A percentile compares a stretch with the other conserved stretches of the same genome.
These are phyloP conservation scores for Onthophagus taurus DNA, from an alignment of 1,140 invertebrate species.

Conservation along the genomic window DNA sequence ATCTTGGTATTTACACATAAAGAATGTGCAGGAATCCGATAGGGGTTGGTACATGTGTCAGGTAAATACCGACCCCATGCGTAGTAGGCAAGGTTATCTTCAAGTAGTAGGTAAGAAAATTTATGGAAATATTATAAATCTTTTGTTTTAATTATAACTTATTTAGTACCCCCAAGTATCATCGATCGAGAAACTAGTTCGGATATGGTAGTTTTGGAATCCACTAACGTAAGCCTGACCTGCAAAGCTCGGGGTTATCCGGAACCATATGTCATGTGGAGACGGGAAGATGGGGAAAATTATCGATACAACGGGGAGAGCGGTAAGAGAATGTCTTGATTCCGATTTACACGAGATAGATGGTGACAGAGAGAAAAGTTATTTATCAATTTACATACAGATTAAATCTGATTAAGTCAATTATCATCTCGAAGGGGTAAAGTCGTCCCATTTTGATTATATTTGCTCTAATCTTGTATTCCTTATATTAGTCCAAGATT, in stretches of 20 bases:
- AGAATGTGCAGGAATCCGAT: conserved; percentile 69
- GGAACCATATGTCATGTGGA: conserved; percentile 84
- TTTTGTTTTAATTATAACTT: neutral
- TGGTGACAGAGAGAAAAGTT: too few relatives aligned
- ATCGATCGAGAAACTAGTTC: conserved; percentile 76
- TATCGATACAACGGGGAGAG: conserved; percentile 77
- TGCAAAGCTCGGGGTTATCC: conserved; percentile 85
- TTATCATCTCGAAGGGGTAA: too few relatives aligned
- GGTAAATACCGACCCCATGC: conserved; percentile 80
- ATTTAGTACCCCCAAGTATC: conserved; percentile 71
- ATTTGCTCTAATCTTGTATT: too few relatives aligned
- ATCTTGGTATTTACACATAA: conserved; percentile 80
- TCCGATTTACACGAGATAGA: too few relatives aligned
- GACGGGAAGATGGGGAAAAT: conserved; percentile 76
- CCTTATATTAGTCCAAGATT: too few relatives aligned
- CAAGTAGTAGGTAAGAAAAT: conserved; percentile 72
- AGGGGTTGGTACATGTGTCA: conserved; percentile 81
- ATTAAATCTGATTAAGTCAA: too few relatives aligned
- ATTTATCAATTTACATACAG: too few relatives aligned
- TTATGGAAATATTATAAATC: neutral
- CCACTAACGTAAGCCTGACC: conserved; percentile 73
- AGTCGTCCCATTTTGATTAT: too few relatives aligned
- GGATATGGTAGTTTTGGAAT: conserved; percentile 83
- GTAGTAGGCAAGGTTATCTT: conserved; percentile 70
- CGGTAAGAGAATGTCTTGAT: conserved; percentile 50